Base-by-base conservation (phyloP, 2,113 vertebrate genomes). In the Strix uralensis region DNA sequence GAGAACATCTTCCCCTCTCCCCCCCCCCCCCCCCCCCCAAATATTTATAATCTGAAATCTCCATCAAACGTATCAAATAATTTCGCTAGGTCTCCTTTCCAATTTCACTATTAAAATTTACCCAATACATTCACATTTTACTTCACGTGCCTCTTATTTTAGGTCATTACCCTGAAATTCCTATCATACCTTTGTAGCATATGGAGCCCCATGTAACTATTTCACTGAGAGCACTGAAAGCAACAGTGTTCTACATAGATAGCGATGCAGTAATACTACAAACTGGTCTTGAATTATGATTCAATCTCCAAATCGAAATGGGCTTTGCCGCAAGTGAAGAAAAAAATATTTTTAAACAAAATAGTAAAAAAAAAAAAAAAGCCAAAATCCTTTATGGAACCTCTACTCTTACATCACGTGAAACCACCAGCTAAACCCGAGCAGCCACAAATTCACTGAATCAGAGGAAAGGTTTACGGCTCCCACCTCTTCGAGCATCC, bases 21-120 rank as follows among this genome's bases (percentile, higher is more conserved):
- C 2, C 9, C 5, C 15, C 5, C 14, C 26, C 1, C 1, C 67
- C 2, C 9, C 3, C 15, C 10, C 14, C 26, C 1, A 5, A 62
- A 57, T 27, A 44, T 12, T 74, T 54, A 30, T 0, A 22, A 42
- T 2, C 46, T 34, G n/a, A 72, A 91, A 13, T 20, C 11, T 15
- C 38, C 23, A 38, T 51, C 62, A 42, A 30, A 0, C 9, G 11
- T 12, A 81, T 8, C 15, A 58, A 75, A 67, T 26, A 0, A 25
- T 29, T 58, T n/a, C 51, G n/a, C 59, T 11, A 57, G 7, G 13
- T 26, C 61, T 79, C 32, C 73, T 30, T 78, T 25, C 22, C 8
- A 67, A 47, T 3, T 4, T 54, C 7, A 9, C 21, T 62, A 75
- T 13, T 54, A 36, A 71, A 34, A 52, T 30, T 23, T 21, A 81